Conservation (phyloP, 2,888 invertebrate genomes). For the Hofmannophila pseudospretella region DNA sequence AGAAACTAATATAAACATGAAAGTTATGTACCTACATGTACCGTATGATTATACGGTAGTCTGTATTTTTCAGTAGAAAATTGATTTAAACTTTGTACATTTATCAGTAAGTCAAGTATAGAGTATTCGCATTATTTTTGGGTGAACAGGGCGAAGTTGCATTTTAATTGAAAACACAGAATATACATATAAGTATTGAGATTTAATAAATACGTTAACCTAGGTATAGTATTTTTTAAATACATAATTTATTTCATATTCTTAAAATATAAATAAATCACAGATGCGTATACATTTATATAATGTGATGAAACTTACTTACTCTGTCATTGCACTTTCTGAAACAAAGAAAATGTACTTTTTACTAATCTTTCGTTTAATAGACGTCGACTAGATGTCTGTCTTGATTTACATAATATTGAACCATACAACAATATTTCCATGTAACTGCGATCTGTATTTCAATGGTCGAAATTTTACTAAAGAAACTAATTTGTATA, state of each 20-base stretch:
- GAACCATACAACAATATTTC: too few species aligned
- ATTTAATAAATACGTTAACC: background rate
- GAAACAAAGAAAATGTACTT: constrained; percentile 32
- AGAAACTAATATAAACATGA: too few species aligned
- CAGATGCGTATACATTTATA: constrained; percentile 3
- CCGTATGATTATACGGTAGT: too few species aligned
- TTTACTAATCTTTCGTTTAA: too few species aligned
- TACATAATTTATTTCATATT: background rate
- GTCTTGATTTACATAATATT: too few species aligned
- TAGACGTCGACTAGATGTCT: too few species aligned
- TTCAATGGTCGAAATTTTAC: too few species aligned
- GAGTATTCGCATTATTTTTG: too few species aligned
- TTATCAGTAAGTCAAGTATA: too few species aligned
- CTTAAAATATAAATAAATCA: constrained; percentile 5
- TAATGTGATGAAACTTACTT: constrained; percentile 1
- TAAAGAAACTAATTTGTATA: too few species aligned
- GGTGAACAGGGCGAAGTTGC: background rate
- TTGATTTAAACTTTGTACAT: background rate
- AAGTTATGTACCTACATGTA: too few species aligned
- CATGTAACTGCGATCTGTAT: too few species aligned
- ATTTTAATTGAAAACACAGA: background rate
- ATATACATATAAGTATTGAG: background rate
- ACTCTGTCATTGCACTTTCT: constrained; percentile 63
- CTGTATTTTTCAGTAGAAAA: background rate
- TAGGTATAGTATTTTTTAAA: background rate